Evolutionary conservation across 2,888 invertebrate genomes (phyloP), one percentile per base, ranked within the genome.

Genomic region (Gibbula magus): DNA sequence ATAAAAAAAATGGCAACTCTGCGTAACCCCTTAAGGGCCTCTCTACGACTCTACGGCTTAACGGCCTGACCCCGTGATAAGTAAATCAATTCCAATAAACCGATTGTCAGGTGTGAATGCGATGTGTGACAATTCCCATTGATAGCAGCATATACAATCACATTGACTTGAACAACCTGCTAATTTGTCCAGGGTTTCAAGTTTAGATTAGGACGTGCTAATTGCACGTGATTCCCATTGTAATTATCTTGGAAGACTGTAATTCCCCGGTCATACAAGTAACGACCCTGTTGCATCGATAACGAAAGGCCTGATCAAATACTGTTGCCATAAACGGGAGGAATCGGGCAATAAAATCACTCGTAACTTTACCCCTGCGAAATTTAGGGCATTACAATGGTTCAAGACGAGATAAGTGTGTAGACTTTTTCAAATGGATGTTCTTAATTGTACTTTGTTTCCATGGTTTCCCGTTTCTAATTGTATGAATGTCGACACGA

Each of bases 111-210:
- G 61, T 61, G 61, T 61, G 22, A 61, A 61, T 61, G 61, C 16
- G 25, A 61, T 25, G 22, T 61, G 29, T 61, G 45, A 45, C 29
- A 18, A 45, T 79, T 78, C 80, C 81, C 81, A 81, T 45, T 45
- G 45, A 45, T 45, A 45, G 13, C 45, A 45, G 45, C 45, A 45
- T 10, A 45, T 45, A 45, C 45, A 45, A 45, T 45, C 45, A 1
- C 45, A 10, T 45, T 45, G 45, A 45, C 45, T 45, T 45, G 45
- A 45, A 45, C 45, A 45, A 45, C 45, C 45, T 45, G 45, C 45
- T 45, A 45, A 45, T 45, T 45, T 45, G 45, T 45, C 45, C 22
- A 56, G 70, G 53, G 52, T 53, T 7, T 25, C 53, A n/a, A 16
- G 29, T 29, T 54, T 54, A 18, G 32, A 75, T 53, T 32, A 20